Evolutionary conservation across 2,888 invertebrate genomes (phyloP).

Genomic region (Ophioninae sp.): DNA sequence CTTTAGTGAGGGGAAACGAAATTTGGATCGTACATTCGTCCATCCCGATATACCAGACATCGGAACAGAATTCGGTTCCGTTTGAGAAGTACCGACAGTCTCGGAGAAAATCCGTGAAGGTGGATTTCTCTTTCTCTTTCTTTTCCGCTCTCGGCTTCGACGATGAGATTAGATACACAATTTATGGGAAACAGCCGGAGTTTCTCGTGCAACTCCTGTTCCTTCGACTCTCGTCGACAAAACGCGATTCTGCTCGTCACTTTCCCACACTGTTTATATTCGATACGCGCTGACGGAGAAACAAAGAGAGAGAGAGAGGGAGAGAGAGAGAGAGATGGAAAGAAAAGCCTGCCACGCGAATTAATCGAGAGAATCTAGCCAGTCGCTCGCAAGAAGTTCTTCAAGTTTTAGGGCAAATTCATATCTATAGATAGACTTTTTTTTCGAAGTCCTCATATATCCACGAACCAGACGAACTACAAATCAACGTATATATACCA

Average conservation of each 20-base stretch:
- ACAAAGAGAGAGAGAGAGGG: background rate
- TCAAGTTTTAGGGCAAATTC: background rate
- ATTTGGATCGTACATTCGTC: background rate
- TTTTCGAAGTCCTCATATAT: background rate
- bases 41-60: background rate
- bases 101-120: constrained; percentile 4
- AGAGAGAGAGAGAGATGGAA: constrained; percentile 1
- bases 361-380: background rate
- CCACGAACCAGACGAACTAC: background rate
- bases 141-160: constrained; percentile 19
- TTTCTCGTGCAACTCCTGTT: constrained; percentile 22
- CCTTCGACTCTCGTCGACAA: constrained; percentile 35
- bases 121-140: constrained; percentile 35
- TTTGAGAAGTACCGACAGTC: constrained; percentile 6
- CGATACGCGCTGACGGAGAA: background rate
- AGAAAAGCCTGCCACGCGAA: background rate
- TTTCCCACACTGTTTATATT: constrained; percentile 50
- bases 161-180: constrained; percentile 59
- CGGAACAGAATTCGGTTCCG: background rate
- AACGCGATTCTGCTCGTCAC: constrained; percentile 41
- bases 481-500: background rate
- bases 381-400: background rate
- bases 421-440: background rate
- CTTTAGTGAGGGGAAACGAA: background rate
- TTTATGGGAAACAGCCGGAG: constrained; percentile 60